Evolutionary conservation across 2,888 invertebrate species (phyloP).

Genomic region (Drosophila limbata): DNA sequence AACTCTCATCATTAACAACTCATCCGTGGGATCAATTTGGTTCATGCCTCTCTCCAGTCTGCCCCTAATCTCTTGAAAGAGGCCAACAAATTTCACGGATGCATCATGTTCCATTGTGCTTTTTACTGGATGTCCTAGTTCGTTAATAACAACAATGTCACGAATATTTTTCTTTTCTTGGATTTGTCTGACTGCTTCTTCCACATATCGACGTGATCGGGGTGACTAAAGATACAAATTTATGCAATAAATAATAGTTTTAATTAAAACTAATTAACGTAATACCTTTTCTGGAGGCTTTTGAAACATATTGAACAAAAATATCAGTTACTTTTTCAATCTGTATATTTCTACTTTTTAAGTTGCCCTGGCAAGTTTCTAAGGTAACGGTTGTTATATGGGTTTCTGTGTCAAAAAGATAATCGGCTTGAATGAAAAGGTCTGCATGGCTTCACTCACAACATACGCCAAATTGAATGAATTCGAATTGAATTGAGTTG

Average conservation of each 20-base stretch:
- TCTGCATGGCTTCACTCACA: no score
- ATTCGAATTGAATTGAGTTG: no score
- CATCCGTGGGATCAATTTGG: constrained; percentile 78
- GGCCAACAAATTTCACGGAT: constrained; percentile 80
- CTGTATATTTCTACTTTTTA: neutral
- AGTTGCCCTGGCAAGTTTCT: constrained; percentile 38
- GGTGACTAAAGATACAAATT: constrained; percentile 33
- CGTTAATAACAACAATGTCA: constrained; percentile 82
- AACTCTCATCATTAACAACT: constrained; percentile 80
- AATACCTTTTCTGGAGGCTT: constrained; percentile 51
- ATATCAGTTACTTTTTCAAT: constrained; percentile 9
- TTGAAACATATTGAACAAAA: constrained; percentile 45
- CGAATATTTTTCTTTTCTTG: constrained; percentile 74
- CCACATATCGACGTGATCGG: constrained; percentile 81
- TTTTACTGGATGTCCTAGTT: constrained; percentile 81
- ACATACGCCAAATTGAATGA: no score
- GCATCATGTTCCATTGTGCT: constrained; percentile 74
- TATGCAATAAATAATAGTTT: neutral
- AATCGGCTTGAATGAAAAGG: neutral
- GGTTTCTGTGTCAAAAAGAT: constrained; percentile 45
- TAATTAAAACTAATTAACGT: no score
- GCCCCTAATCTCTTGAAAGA: constrained; percentile 79
- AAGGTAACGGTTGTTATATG: constrained; percentile 39
- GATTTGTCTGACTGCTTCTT: constrained; percentile 77
- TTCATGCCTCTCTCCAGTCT: constrained; percentile 77